Evolutionary conservation across 2,888 invertebrate genomes (phyloP).

Genomic region (Dicroscelio sp.): DNA sequence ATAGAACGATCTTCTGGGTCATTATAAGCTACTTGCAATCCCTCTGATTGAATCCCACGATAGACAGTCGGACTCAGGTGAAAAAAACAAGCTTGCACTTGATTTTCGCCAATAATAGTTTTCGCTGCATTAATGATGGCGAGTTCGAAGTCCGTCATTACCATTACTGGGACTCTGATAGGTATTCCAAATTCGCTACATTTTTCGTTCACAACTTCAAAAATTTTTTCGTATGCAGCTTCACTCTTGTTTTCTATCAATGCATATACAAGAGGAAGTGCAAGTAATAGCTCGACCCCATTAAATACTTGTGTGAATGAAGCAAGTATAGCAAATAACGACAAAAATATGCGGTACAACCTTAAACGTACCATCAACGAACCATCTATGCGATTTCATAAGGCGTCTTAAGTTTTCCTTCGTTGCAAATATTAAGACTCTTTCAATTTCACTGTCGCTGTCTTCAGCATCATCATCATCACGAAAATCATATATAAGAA

Average conservation of each 20-base stretch:
- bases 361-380: not conserved
- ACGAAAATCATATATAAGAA: not conserved
- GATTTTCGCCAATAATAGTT: not conserved
- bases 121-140: constrained; percentile 9
- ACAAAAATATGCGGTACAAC: not conserved
- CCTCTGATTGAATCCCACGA: not conserved
- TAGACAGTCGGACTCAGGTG: not conserved
- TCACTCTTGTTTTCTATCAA: constrained; percentile 3
- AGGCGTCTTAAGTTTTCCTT: not conserved
- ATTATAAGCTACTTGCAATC: not conserved
- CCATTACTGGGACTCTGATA: not conserved
- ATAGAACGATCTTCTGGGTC: not conserved
- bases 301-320: not conserved
- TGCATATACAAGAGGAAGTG: not conserved
- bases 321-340: not conserved
- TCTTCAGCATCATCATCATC: not conserved
- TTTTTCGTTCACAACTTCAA: not conserved
- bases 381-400: not conserved
- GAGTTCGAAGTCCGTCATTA: constrained; percentile 11
- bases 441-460: no score
- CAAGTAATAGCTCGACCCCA: not conserved
- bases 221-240: constrained; percentile 21
- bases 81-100: not conserved
- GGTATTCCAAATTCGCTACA: not conserved
- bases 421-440: not conserved